Base-by-base conservation (phyloP, 2,113 vertebrate genomes). In the Rousettus leschenaultii region DNA sequence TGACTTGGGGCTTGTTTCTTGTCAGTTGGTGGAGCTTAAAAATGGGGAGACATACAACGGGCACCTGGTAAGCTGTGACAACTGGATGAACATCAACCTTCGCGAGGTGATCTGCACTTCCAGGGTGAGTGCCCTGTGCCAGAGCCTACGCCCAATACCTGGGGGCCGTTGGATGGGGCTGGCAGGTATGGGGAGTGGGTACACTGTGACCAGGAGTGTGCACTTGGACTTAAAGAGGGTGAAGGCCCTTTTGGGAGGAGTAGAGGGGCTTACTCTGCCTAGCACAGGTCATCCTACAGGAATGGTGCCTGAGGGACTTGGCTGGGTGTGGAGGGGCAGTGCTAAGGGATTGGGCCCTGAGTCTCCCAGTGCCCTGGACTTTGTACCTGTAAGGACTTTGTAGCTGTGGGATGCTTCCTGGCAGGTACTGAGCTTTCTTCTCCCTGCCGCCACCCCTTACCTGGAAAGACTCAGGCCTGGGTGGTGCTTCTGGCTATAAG, bases 11-110 rank as follows among this genome's bases (percentile, higher is more conserved):
- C 48, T 63, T 0, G 0, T 61, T 15, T 96, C 15, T 63, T 74
- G 82, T 14, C 94, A 99, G 99, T 94, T 99, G 98, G 99, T 99
- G 98, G 99, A 99, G 98, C 97, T 99, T 93, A 99, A 99, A 96
- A 99, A 99, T 0, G 99, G 99, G 0, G 99, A 99, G 97, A 99
- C 99, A 0, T 99, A 99, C 98, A 99, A 99, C 0, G 99, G 99
- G 14, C 99, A 99, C 97, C 97, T 99, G 98, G 99, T 99, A 95
- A 99, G 99, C 98, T 99, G 99, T 4, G 99, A 99, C 98, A 99
- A 99, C 98, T 99, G 99, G 99, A 99, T 99, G 99, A 99, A 99
- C 98, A 99, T 99, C 97, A 99, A 99, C 98, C 98, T 99, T 70
- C 98, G 99, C 18, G 99, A 99, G 98, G 99, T 99, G 70, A 99